Conservation (phyloP, 2,797 vertebrate species). For the Micropoecilia bifurca region DNA sequence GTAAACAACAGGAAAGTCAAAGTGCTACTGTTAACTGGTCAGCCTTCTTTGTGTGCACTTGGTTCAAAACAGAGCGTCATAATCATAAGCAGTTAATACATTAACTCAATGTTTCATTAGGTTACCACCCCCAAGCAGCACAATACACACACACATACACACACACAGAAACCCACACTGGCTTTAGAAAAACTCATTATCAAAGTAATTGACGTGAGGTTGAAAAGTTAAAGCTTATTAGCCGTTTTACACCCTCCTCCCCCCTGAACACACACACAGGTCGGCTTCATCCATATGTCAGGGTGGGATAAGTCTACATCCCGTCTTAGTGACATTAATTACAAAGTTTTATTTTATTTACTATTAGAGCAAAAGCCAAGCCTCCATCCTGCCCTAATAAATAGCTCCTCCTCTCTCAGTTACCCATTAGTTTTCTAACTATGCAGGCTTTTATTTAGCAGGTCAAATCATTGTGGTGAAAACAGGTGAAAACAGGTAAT, state of each 20-base stretch:
- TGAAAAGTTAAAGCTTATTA: slow-evolving; percentile 53
- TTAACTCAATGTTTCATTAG: slow-evolving; percentile 32
- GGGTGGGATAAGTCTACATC: slow-evolving; percentile 52
- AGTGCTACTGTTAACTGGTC: not conserved
- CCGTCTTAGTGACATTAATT: slow-evolving; percentile 45
- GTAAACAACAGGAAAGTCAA: slow-evolving; percentile 2
- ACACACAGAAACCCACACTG: slow-evolving; percentile 12
- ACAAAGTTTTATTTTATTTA: slow-evolving; percentile 47
- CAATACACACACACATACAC: not conserved
- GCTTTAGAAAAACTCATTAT: slow-evolving; percentile 36
- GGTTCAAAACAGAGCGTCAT: not conserved
- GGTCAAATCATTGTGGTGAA: not conserved
- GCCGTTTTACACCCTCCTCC: slow-evolving; percentile 9
- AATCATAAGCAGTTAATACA: slow-evolving; percentile 7
- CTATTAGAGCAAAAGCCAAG: slow-evolving; percentile 22
- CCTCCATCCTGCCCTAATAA: slow-evolving; percentile 32
- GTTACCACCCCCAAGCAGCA: slow-evolving; percentile 11
- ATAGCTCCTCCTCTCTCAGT: slow-evolving; percentile 29
- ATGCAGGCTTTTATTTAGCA: not conserved
- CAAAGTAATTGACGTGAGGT: slow-evolving; percentile 42
- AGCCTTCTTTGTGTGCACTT: not conserved
- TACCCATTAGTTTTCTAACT: slow-evolving; percentile 19
- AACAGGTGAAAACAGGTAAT: not conserved
- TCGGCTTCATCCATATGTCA: slow-evolving; percentile 65
- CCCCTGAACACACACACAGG: slow-evolving; percentile 19